Evolutionary conservation across 1,140 invertebrate species (phyloP), one percentile per base, ranked within the genome.

Genomic region (Dryas iulia): DNA sequence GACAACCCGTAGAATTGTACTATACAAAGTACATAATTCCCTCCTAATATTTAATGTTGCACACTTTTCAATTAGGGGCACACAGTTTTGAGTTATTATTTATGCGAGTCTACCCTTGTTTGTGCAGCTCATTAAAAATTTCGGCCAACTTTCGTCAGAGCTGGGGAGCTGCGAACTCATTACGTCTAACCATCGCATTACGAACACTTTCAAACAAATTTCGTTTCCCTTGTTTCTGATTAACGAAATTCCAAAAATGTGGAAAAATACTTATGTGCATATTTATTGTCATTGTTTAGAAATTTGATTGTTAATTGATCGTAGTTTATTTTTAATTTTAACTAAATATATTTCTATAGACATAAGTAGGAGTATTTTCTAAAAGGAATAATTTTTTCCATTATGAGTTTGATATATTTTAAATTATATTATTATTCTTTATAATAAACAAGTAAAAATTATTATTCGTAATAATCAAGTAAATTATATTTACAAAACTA

Each of bases 81-180:
- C 59, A 31, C 26, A 7, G 10, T 18, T 21, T 28, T 11, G 11
- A 28, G 14, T 30, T 53, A 30, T 39, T 62, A 62, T 62, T 62
- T 28, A 62, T 30, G 25, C 26, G 59, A 28, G 47, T 52, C 59
- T 21, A 47, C 35, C 59, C 61, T 65, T 65, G 68, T 71, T 71
- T 66, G 56, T 63, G 58, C 31, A 66, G 59, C 69, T 71, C 69
- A 71, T 71, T 71, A 71, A 71, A 71, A 71, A 66, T 71, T 71
- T 71, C 47, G 28, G 26, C 59, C 47, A 31, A 59, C 58, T 71
- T 65, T 64, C 39, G 62, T 30, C 8, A 30, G 28, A 26, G 33
- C 28, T 23, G 24, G 18, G 24, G 63, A 61, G 39, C 64, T 66
- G 47, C 39, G 31, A 66, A 71, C 69, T 71, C 69, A 71, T 71